phyloP scores from a whole-genome alignment of 2,113 vertebrate species.

The Parotia lawesii region DNA sequence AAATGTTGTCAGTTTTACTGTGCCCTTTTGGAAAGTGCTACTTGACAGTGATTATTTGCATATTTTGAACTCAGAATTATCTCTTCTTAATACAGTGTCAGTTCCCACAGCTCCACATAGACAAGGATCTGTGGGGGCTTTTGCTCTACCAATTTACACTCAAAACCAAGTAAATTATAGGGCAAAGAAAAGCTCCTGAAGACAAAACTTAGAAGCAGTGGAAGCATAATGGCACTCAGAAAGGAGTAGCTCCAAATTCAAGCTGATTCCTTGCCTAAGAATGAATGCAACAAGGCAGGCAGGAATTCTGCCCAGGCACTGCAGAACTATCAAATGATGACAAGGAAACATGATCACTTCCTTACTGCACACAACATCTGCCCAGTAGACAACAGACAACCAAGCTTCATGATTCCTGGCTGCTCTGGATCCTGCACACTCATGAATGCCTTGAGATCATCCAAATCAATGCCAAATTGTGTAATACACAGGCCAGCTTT shows the following conservation, averaged over 20 bases:
- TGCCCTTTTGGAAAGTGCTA: background rate
- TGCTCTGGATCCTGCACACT: background rate
- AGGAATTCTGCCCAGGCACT: background rate
- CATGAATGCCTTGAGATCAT: background rate
- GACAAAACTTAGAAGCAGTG: background rate
- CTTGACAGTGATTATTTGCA: constrained; percentile 1
- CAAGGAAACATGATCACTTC: background rate
- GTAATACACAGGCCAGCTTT: background rate
- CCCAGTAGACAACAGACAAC: background rate
- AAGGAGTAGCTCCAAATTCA: background rate
- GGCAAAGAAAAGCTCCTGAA: background rate
- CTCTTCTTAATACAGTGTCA: background rate
- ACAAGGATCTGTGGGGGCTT: background rate
- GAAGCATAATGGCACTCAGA: background rate
- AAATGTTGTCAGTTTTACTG: background rate
- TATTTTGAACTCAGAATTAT: background rate
- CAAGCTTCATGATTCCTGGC: background rate
- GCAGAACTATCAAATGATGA: background rate
- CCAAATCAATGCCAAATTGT: too few species aligned
- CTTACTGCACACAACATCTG: background rate
- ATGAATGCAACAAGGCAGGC: background rate
- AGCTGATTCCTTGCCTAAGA: background rate
- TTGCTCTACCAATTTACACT: background rate
- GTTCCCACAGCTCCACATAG: background rate
- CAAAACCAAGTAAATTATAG: background rate